Evolutionary conservation across 2,888 invertebrate species (phyloP).

Genomic region (Pycnomerus fuliginosus): DNA sequence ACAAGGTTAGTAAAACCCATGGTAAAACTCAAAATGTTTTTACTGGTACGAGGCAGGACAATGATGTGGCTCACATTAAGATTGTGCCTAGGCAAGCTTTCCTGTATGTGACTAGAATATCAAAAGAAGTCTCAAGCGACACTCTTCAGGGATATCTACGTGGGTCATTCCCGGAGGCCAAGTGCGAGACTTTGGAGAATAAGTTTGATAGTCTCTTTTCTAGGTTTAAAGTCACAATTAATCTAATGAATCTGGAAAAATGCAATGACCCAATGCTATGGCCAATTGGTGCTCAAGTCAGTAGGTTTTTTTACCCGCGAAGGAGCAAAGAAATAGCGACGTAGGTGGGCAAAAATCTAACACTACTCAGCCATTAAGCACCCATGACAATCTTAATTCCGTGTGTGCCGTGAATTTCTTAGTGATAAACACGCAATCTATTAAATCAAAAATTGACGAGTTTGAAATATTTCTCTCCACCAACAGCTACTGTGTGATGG

Average conservation of each 20-base stretch:
- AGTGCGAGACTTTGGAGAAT: background rate
- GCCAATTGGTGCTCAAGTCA: conserved; percentile 1
- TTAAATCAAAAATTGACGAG: too few relatives aligned
- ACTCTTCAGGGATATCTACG: background rate
- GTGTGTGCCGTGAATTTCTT: too few relatives aligned
- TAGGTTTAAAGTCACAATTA: background rate
- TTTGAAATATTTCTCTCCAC: too few relatives aligned
- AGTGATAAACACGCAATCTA: too few relatives aligned
- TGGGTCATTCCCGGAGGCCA: background rate
- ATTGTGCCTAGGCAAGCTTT: background rate
- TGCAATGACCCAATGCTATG: background rate
- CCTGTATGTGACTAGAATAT: too few relatives aligned
- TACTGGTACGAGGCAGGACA: background rate
- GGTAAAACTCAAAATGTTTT: too few relatives aligned
- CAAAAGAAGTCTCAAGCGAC: background rate
- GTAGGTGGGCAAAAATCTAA: too few relatives aligned
- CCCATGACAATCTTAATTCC: too few relatives aligned
- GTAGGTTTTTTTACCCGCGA: conserved; percentile 1
- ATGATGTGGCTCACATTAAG: conserved; percentile 1
- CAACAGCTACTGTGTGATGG: too few relatives aligned
- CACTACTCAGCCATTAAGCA: too few relatives aligned
- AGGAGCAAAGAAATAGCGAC: too few relatives aligned
- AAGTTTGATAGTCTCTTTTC: conserved; percentile 1
- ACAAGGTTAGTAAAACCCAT: too few relatives aligned
- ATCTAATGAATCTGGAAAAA: background rate